Conservation (phyloP, 2,888 invertebrate species). For the Lepidocyrtinus sp. region DNA sequence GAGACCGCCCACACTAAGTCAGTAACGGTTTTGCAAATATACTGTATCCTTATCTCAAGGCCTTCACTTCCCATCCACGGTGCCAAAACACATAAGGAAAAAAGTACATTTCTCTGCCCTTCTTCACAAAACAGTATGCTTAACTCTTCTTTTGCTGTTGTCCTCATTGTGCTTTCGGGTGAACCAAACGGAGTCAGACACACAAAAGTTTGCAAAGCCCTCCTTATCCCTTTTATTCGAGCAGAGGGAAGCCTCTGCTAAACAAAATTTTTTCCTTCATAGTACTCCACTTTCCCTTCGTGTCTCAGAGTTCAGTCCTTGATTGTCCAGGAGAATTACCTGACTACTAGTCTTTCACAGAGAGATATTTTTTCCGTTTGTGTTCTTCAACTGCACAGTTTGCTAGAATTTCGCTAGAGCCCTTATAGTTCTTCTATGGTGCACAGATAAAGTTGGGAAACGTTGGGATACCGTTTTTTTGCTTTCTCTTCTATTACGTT, state of each 20-base stretch:
- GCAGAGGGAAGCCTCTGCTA: slow-evolving; percentile 12
- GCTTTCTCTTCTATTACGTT: background rate
- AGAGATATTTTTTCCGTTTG: background rate
- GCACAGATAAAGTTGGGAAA: no score
- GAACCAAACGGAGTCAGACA: slow-evolving; percentile 15
- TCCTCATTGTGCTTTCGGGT: slow-evolving; percentile 36
- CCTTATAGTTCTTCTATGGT: background rate
- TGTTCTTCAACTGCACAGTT: slow-evolving; percentile 3
- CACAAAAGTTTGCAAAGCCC: slow-evolving; percentile 15
- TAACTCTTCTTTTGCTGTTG: slow-evolving; percentile 25
- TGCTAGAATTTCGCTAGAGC: background rate
- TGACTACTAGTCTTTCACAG: slow-evolving; percentile 18
- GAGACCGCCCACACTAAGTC: no score
- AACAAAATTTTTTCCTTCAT: slow-evolving; percentile 8
- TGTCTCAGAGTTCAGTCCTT: slow-evolving; percentile 24
- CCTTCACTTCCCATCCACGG: background rate
- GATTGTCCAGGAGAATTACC: slow-evolving; percentile 36
- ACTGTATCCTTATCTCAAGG: no score
- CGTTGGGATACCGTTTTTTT: no score
- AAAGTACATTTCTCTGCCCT: background rate
- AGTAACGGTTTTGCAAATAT: no score
- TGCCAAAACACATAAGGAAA: background rate
- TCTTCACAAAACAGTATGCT: slow-evolving; percentile 28
- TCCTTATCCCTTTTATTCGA: slow-evolving; percentile 5
- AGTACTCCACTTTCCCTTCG: slow-evolving; percentile 44